A percentile compares a stretch with the other conserved stretches of the same genome.
phyloP scores from a whole-genome alignment of 2,797 vertebrate genomes.

The Intellagama lesueurii region DNA sequence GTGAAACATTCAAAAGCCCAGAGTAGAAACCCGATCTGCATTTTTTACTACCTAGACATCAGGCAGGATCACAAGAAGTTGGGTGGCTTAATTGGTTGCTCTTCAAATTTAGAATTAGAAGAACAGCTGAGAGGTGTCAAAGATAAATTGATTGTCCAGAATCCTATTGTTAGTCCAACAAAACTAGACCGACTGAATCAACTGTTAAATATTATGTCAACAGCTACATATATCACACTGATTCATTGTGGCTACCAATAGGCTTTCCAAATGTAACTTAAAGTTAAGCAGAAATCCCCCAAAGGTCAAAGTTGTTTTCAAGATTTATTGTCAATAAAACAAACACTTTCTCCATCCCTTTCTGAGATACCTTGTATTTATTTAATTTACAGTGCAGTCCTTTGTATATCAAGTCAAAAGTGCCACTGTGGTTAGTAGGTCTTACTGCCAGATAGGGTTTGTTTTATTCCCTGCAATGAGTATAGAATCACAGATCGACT shows the following conservation, averaged over 20 bases:
- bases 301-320: background rate
- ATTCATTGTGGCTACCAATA: no score
- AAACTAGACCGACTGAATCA: no score
- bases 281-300: background rate
- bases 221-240: no score
- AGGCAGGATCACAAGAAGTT: slow-evolving; percentile 29
- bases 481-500: background rate
- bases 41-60: slow-evolving; percentile 33
- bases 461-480: background rate
- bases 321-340: background rate
- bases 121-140: slow-evolving; percentile 29
- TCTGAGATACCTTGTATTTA: background rate
- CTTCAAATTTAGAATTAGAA: slow-evolving; percentile 48
- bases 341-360: background rate
- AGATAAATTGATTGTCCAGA: background rate
- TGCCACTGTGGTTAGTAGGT: background rate
- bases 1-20: slow-evolving; percentile 45
- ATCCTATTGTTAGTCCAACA: background rate
- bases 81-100: slow-evolving; percentile 52
- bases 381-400: background rate
- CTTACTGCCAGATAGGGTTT: background rate
- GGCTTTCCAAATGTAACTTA: background rate
- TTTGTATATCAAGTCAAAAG: background rate
- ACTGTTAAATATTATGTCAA: no score
- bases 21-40: slow-evolving; percentile 52